These are phyloP conservation scores for Heterodera filipjevi DNA, from an alignment of 2,888 invertebrate species.

Conservation along the genomic window DNA sequence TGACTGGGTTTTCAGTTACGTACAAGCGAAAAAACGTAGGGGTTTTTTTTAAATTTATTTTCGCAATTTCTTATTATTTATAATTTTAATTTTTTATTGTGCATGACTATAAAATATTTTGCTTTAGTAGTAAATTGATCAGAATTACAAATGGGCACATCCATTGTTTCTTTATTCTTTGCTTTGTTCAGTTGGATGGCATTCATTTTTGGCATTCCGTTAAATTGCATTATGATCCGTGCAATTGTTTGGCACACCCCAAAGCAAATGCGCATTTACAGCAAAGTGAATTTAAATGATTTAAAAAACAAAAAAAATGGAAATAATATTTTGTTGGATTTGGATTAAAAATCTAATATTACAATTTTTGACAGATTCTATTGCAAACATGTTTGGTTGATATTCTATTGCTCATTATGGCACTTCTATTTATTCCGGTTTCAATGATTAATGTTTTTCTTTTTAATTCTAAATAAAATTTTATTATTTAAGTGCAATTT, in stretches of 20 bases:
- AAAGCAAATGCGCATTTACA: neutral
- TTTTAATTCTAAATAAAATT: neutral
- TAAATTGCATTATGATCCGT: neutral
- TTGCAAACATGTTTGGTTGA: neutral
- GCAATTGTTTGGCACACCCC: neutral
- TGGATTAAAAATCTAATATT: neutral
- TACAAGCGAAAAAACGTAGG: too few relatives aligned
- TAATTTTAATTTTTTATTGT: too few relatives aligned
- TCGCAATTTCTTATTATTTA: too few relatives aligned
- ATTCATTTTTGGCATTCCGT: neutral
- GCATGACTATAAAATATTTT: too few relatives aligned
- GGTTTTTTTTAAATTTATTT: too few relatives aligned
- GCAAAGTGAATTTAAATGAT: neutral
- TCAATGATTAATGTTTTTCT: neutral
- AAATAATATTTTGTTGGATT: neutral
- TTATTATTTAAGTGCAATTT: neutral
- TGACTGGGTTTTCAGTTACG: too few relatives aligned
- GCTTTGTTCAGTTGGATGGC: neutral
- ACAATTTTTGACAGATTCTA: neutral
- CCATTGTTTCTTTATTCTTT: too few relatives aligned
- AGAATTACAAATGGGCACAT: too few relatives aligned
- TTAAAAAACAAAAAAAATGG: neutral
- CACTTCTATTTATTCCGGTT: neutral
- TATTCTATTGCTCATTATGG: neutral
- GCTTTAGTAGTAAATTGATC: too few relatives aligned